Conservation (phyloP, 2,113 vertebrate species). For the Scomber scombrus region DNA sequence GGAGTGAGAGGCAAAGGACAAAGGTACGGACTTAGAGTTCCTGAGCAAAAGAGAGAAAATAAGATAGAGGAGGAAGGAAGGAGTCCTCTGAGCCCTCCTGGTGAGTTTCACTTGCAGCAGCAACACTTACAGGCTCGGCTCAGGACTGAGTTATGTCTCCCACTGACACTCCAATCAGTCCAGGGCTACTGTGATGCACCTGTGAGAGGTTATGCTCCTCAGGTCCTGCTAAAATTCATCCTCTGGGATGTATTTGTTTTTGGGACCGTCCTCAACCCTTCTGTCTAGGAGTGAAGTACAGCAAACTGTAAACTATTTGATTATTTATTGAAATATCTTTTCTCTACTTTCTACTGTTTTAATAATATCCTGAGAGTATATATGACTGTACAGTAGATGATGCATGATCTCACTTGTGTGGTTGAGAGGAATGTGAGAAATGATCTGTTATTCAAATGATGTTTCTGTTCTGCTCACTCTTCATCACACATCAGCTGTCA, state of each 20-base stretch:
- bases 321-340: slow-evolving; percentile 39
- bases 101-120: slow-evolving; percentile 64
- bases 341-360: slow-evolving; percentile 18
- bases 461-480: slow-evolving; percentile 45
- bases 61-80: slow-evolving; percentile 34
- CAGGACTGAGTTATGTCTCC: slow-evolving; percentile 65
- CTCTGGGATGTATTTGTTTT: slow-evolving; percentile 47
- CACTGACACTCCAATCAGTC: slow-evolving; percentile 77
- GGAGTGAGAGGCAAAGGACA: slow-evolving; percentile 48
- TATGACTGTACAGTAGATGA: slow-evolving; percentile 20
- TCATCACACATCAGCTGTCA: slow-evolving; percentile 56
- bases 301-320: slow-evolving; percentile 7
- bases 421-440: slow-evolving; percentile 48
- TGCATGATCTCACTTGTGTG: slow-evolving; percentile 55
- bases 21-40: not conserved
- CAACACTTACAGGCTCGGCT: slow-evolving; percentile 53
- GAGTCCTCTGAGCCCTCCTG: slow-evolving; percentile 56
- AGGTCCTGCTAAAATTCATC: slow-evolving; percentile 39
- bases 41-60: slow-evolving; percentile 19
- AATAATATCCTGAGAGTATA: slow-evolving; percentile 35
- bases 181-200: slow-evolving; percentile 48
- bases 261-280: not conserved
- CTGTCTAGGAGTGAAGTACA: not conserved
- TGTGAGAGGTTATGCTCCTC: slow-evolving; percentile 47
- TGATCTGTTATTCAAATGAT: slow-evolving; percentile 22